Evolutionary conservation across 2,888 invertebrate genomes (phyloP).

Genomic region (Tiliacea citrago): DNA sequence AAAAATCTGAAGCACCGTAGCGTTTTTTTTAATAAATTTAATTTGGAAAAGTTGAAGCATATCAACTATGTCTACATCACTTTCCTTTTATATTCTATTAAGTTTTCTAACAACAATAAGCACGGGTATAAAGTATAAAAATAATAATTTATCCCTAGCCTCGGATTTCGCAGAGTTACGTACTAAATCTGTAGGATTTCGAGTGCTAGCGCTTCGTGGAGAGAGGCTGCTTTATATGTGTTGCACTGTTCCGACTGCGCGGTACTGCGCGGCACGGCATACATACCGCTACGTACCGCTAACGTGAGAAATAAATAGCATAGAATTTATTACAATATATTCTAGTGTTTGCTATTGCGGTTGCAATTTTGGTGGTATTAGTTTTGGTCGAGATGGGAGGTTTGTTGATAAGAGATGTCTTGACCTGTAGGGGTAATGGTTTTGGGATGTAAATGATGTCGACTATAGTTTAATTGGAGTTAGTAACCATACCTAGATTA

Average conservation of each 20-base stretch:
- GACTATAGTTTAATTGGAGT: background rate
- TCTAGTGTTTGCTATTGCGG: slow-evolving; percentile 4
- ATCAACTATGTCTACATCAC: background rate
- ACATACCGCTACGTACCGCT: slow-evolving; percentile 38
- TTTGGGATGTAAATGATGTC: background rate
- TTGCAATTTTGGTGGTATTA: slow-evolving; percentile 17
- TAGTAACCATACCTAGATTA: background rate
- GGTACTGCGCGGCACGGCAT: slow-evolving; percentile 63
- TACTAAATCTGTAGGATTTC: slow-evolving; percentile 79
- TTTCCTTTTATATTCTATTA: background rate
- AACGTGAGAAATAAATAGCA: slow-evolving; percentile 49
- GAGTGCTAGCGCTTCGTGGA: slow-evolving; percentile 78
- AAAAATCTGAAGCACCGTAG: background rate
- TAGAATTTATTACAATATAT: slow-evolving; percentile 41
- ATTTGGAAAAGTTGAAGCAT: background rate
- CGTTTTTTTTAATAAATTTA: background rate
- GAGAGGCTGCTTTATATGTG: slow-evolving; percentile 81
- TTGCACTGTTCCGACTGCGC: slow-evolving; percentile 80
- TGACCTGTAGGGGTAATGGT: background rate
- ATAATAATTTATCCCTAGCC: slow-evolving; percentile 35
- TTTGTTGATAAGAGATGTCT: background rate
- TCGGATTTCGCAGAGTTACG: slow-evolving; percentile 70
- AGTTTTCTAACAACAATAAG: slow-evolving; percentile 10
- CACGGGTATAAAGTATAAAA: slow-evolving; percentile 25
- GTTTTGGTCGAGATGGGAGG: background rate